These are phyloP conservation scores for Vidua macroura DNA, from an alignment of 2,113 vertebrate genomes.

Conservation along the genomic window DNA sequence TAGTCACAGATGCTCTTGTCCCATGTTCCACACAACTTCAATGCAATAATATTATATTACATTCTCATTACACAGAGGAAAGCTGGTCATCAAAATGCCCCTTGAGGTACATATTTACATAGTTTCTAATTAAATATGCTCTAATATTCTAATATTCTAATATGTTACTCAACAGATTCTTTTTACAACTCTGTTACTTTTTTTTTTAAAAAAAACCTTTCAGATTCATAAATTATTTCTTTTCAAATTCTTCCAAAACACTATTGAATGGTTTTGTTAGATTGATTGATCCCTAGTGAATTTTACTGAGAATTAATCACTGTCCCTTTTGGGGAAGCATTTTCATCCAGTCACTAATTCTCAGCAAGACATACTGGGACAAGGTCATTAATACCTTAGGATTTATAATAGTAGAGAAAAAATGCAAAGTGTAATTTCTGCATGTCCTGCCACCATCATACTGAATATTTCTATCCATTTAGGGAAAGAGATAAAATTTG, in stretches of 20 bases:
- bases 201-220: no score
- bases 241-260: background rate
- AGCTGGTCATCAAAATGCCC: background rate
- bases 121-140: background rate
- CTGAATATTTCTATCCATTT: background rate
- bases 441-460: background rate
- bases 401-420: background rate
- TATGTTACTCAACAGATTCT: background rate
- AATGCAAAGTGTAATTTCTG: background rate
- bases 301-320: conserved; percentile 27
- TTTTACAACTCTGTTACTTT: background rate
- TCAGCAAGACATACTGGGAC: background rate
- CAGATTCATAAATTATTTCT: background rate
- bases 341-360: conserved; percentile 26
- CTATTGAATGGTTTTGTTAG: background rate
- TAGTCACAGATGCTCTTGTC: background rate
- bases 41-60: background rate
- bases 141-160: no score
- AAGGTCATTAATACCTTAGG: background rate
- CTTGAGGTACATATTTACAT: background rate
- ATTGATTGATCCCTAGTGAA: background rate
- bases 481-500: background rate
- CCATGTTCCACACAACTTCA: background rate
- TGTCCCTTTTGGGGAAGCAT: background rate
- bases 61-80: background rate